A percentile compares a stretch with the other conserved stretches of the same genome.
phyloP scores from a whole-genome alignment of 2,888 invertebrate species.

The Smittia sp. region DNA sequence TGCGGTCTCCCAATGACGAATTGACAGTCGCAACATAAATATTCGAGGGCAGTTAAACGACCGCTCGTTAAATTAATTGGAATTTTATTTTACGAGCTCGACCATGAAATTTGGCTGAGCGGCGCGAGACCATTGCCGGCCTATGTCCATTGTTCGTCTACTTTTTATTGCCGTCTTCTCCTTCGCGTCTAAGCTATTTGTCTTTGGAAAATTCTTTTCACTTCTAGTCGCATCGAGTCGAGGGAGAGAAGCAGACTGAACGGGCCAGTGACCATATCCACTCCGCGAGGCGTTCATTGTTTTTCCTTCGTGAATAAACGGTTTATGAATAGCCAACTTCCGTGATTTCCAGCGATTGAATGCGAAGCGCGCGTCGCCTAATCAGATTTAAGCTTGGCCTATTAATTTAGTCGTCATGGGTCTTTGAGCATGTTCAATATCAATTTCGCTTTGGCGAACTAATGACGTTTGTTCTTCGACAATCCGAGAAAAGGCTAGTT shows the following conservation, averaged over 20 bases:
- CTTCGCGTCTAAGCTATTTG: neutral
- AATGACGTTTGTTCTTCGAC: neutral
- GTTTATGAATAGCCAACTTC: constrained; percentile 2
- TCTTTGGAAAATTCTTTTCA: neutral
- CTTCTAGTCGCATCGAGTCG: neutral
- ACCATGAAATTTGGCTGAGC: constrained; percentile 29
- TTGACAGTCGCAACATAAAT: neutral
- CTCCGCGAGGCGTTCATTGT: neutral
- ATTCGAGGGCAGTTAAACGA: neutral
- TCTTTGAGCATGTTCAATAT: neutral
- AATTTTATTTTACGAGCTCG: constrained; percentile 31
- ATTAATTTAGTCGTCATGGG: constrained; percentile 21
- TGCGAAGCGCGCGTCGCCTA: neutral
- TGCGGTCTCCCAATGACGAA: neutral
- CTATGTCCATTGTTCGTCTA: neutral
- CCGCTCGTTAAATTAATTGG: constrained; percentile 37
- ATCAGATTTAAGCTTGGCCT: constrained; percentile 10
- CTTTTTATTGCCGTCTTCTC: neutral
- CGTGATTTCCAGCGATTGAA: constrained; percentile 17
- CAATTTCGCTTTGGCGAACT: neutral
- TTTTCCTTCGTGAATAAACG: neutral
- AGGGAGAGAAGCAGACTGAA: neutral
- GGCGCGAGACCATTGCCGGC: neutral
- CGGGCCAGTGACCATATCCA: neutral
- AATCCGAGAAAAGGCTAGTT: neutral